Evolutionary conservation across 2,888 invertebrate genomes (phyloP), one percentile per base, ranked within the genome.

Genomic region (Hofmannophila pseudospretella): DNA sequence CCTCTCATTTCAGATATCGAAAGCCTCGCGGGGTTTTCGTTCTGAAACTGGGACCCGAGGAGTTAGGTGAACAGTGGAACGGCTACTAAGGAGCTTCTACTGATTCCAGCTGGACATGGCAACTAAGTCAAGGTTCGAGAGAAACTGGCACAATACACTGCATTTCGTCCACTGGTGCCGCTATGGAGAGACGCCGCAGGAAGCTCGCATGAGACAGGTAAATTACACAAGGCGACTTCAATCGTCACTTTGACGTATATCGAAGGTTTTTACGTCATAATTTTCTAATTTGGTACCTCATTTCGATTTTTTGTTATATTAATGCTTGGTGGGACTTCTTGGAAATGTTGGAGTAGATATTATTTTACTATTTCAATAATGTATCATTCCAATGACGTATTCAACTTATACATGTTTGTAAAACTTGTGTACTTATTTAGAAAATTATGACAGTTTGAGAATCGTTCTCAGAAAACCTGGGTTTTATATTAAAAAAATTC

Each of bases 101-200:
- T 86, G 78, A 84, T 88, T 87, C 73, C 87, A 88, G 85, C 85
- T 90, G 67, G 84, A 84, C 58, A 87, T 88, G 73, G 89, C 89
- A 45, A 82, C 88, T 50, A 88, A 87, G 63, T 87, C 88, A 66
- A 80, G 88, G 61, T 89, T 88, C 75, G 88, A 88, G 78, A 80
- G 88, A 58, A 90, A 90, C 67, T 90, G 90, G 89, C 91, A 88
- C 79, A 92, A 90, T 85, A 90, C 88, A 67, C 90, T 89, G 79
- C 91, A 82, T 85, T 90, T 90, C 76, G 89, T 89, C 50, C 90
- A 91, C 70, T 92, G 91, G 91, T 92, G 92, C 74, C 89, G 92
- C 49, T 92, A 93, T 54, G 92, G 91, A 39, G 90, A 90, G 68
- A 89, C 90, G 33, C 90, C 90, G 58, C 89, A 90, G 67, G 90